Evolutionary conservation across 2,888 invertebrate genomes (phyloP), one percentile per base, ranked within the genome.

Genomic region (Poecilus cupreus): DNA sequence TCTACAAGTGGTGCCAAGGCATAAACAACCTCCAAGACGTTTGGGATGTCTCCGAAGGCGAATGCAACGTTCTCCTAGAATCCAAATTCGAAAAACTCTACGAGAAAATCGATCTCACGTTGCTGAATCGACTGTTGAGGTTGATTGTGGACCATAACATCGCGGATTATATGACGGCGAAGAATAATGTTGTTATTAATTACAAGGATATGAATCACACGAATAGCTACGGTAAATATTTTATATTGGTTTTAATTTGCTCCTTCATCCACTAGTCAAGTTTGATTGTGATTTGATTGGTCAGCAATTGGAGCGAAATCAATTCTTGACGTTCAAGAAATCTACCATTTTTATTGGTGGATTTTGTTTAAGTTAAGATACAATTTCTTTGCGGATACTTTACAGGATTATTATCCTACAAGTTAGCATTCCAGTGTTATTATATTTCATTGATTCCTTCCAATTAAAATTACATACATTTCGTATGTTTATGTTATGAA

Each of bases 191-290:
- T n/a, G 97, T 98, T 78, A 99, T 99, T 84, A 99, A 99, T 90
- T 99, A 99, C 90, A 99, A 99, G 92, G 99, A 99, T 88, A 99
- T 99, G 99, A 99, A 99, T 90, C 99, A 99, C 89, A 99, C 98
- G 0, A 99, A 99, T 93, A 98, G 98, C 86, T 99, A 99, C 88
- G 99, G 99, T 70, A 89, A 89, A 18, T 89, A 22, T 22, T 54
- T 22, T 8, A 4, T 18, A 16, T n/a, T 43, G 13, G 11, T 43
- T 43, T 4, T 26, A 26, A 26, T 26, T 26, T 26, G 2, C 26
- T 26, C 3, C 26, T 26, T 26, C 46, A 49, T 16, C 13, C n/a
- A 46, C 2, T 49, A 49, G 4, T 49, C 1, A 16, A 49, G 43
- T 43, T n/a, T n/a, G n/a, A n/a, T n/a, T n/a, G n/a, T n/a, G n/a